Base-by-base conservation (phyloP, 2,797 vertebrate species). In the Acipenser oxyrinchus region DNA sequence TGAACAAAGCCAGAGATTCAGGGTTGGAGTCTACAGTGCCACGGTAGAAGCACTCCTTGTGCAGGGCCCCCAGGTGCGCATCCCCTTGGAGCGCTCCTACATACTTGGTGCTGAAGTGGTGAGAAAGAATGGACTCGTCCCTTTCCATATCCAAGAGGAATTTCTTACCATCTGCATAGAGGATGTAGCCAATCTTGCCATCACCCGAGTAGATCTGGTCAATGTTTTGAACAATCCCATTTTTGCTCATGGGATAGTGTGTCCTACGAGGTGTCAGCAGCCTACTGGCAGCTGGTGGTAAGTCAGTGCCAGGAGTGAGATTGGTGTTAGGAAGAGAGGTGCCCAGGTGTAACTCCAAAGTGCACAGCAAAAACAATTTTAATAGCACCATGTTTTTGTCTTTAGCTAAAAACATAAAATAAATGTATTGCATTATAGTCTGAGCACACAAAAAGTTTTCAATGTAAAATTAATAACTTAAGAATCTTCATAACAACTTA, bases 61-160 rank as follows among this genome's bases (percentile, higher is more conserved):
- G 84, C 72, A 73, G 13, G 9, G 70, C 48, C 69, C 70, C 70
- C 11, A 53, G 37, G 18, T 12, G 49, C 50, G 52, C 62, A 52
- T 74, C 73, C n/a, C 77, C 79, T 72, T 76, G 79, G 73, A 76
- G 64, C 8, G 79, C 76, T 51, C 76, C 77, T 77, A 82, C 80
- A 49, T 83, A 82, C 72, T 73, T 76, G 37, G 81, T 77, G 64
- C 75, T 81, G 72, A 86, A 84, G 73, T 84, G 85, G 71, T 77
- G 84, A 71, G 88, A 87, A 71, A 84, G 74, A 73, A 87, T 74
- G 61, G 87, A 79, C 61, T 84, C 91, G 68, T 96, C 95, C 69
- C 90, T 83, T 80, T 97, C 94, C 90, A 97, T 81, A 82, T 96
- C 95, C 76, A 97, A 78, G 64, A 94, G 91, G 72, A 97, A 97